Base-by-base conservation (phyloP, 1,140 invertebrate genomes). In the Alviniconcha marisindica region DNA sequence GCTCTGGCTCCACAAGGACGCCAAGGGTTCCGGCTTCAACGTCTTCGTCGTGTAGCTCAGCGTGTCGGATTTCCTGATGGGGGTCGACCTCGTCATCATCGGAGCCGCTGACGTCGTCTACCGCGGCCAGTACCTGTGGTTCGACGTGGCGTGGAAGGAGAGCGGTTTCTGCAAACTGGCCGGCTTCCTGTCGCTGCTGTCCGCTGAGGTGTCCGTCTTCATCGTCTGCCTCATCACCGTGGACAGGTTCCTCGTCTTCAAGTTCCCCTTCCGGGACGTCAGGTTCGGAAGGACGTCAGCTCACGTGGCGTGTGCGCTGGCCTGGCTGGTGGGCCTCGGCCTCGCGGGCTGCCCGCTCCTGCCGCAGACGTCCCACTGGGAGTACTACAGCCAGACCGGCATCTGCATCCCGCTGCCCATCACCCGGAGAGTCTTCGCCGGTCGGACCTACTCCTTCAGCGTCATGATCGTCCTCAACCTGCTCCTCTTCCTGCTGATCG, bases 81-180 rank as follows among this genome's bases (percentile, higher is more conserved):
- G 91, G 21, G 69, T 91, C 0, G 91, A 91, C 66, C 60, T 91
- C 51, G 80, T 87, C 18, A 88, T 91, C 18, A 90, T 91, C 24
- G 90, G 88, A 33, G 54, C 77, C 1, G 88, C 89, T 15, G 90
- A 91, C 76, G 69, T 82, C 21, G 36, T 73, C 31, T 91, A 87
- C 77, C 81, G 86, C 5, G 89, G 87, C n/a, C 66, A 21, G 1
- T 91, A 91, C 76, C 77, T 87, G 21, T 81, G 77, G 44, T 63
- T 88, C 56, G 88, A 88, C 18, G 74, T 69, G 2, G 24, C 71
- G 15, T 91, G 91, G 91, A 86, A 84, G 24, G 36, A 85, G 12
- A 88, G 91, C 42, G 24, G 0, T 0, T 42, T 81, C 1, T 91
- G 91, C 77, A 77, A 84, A 54, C 3, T 87, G 18, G 88, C 90